Evolutionary conservation across 1,140 invertebrate genomes (phyloP).

Genomic region (Drosophila oshimai): DNA sequence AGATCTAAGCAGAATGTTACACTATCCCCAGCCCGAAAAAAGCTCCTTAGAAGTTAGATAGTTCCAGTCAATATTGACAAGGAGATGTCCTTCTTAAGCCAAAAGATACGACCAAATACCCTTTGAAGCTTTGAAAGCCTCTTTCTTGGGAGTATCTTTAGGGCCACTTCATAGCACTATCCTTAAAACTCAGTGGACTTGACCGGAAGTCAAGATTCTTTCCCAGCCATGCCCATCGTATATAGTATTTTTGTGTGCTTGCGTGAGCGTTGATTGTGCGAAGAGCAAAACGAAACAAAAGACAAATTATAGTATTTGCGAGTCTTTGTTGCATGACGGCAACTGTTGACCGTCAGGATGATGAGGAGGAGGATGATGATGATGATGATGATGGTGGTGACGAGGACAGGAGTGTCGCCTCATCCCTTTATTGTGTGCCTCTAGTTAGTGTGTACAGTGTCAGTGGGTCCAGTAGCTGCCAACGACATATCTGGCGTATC

Average conservation of each 20-base stretch:
- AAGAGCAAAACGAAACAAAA: constrained; percentile 31
- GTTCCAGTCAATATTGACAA: constrained; percentile 11
- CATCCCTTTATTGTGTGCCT: constrained; percentile 27
- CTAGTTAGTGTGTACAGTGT: background rate
- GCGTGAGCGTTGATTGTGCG: constrained; percentile 19
- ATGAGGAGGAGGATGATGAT: constrained; percentile 2
- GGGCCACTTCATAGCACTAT: background rate
- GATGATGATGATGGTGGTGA: background rate
- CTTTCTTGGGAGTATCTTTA: background rate
- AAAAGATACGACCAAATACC: background rate
- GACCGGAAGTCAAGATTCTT: constrained; percentile 20
- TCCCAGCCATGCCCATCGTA: background rate
- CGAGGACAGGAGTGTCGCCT: background rate
- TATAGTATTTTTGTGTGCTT: constrained; percentile 22
- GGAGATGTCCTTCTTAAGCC: background rate
- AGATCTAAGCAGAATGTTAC: background rate
- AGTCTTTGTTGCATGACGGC: constrained; percentile 47
- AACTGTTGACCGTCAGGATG: constrained; percentile 40
- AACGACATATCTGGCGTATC: constrained; percentile 44
- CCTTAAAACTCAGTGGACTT: constrained; percentile 8
- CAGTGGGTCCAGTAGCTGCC: constrained; percentile 18
- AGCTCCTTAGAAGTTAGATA: constrained; percentile 1
- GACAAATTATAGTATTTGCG: constrained; percentile 55
- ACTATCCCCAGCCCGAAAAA: background rate
- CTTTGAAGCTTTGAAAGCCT: background rate